These are phyloP conservation scores for Dasyornis broadbenti DNA, from an alignment of 2,113 vertebrate genomes.

Conservation along the genomic window DNA sequence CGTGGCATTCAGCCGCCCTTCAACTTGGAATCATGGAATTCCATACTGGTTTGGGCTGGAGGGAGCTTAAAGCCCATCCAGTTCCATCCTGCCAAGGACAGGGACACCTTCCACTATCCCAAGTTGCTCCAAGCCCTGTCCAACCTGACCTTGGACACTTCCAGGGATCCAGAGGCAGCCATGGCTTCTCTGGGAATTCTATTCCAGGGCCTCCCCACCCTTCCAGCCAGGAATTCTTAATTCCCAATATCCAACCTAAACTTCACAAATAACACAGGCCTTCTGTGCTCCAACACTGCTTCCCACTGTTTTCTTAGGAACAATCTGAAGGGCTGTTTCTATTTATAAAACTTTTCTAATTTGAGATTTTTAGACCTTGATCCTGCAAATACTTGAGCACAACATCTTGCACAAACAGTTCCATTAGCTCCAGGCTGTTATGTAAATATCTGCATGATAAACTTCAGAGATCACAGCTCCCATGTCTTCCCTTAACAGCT, in stretches of 20 bases:
- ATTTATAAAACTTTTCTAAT: not conserved
- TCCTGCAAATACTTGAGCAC: not conserved
- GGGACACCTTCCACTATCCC: not conserved
- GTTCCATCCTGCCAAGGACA: not conserved
- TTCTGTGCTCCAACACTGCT: too few species aligned
- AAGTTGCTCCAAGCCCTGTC: not conserved
- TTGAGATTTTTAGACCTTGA: not conserved
- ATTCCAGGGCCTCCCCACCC: not conserved
- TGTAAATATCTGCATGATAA: not conserved
- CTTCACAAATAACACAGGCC: rapidly evolving
- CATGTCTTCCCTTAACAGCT: not conserved
- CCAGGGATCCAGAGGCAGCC: not conserved
- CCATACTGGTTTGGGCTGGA: not conserved
- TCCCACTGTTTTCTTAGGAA: not conserved
- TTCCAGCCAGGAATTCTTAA: not conserved
- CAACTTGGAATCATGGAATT: not conserved
- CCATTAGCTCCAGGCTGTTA: not conserved
- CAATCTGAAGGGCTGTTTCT: not conserved
- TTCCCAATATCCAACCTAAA: not conserved
- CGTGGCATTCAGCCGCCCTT: not conserved
- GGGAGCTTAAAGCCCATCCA: rapidly evolving
- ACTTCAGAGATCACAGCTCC: not conserved
- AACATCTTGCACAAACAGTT: not conserved
- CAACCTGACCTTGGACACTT: rapidly evolving
- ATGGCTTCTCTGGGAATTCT: not conserved